A percentile compares a stretch with the other conserved stretches of the same genome.
phyloP scores from a whole-genome alignment of 2,113 vertebrate genomes.

The Pontoporia blainvillei region DNA sequence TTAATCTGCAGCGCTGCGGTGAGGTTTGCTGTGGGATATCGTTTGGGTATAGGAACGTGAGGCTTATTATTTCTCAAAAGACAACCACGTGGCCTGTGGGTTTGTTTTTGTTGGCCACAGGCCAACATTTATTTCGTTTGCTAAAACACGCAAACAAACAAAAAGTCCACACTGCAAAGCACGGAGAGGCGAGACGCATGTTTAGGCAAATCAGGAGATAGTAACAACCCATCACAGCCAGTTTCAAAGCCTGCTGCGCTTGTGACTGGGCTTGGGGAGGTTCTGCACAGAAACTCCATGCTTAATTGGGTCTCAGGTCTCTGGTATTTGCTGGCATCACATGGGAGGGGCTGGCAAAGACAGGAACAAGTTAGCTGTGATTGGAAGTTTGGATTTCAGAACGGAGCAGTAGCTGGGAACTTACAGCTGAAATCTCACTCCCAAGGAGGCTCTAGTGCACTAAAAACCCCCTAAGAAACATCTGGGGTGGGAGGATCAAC shows the following conservation, averaged over 20 bases:
- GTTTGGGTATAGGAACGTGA: background rate
- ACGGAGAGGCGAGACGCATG: background rate
- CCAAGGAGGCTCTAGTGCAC: background rate
- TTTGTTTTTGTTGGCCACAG: background rate
- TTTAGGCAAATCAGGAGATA: background rate
- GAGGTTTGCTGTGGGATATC: background rate
- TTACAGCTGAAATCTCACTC: background rate
- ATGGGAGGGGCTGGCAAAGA: background rate
- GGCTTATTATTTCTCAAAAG: constrained; percentile 1
- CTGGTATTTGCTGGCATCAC: background rate
- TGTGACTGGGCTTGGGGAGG: background rate
- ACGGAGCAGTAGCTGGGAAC: background rate
- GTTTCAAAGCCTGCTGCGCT: background rate
- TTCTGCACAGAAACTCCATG: background rate
- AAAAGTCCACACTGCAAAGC: background rate
- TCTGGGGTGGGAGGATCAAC: background rate
- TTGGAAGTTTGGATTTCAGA: background rate
- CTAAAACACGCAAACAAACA: background rate
- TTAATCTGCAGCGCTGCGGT: background rate
- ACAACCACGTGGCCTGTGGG: background rate
- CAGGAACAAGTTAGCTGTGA: background rate
- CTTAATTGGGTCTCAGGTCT: background rate
- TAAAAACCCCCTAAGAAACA: background rate
- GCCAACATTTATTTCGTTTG: background rate
- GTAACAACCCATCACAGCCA: background rate